Base-by-base conservation (phyloP, 2,888 invertebrate genomes). In the Himalopsyche anomala region DNA sequence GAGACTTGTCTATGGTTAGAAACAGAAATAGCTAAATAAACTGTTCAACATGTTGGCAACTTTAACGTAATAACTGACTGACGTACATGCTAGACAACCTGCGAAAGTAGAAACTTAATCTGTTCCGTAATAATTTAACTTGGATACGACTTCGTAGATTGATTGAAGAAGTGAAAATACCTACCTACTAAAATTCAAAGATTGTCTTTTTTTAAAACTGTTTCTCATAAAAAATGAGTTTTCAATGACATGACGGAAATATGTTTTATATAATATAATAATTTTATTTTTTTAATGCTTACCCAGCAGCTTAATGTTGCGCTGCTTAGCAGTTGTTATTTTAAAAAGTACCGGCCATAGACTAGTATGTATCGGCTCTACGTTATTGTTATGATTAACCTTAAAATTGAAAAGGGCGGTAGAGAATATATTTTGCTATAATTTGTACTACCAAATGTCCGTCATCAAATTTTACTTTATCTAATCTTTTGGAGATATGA, bases 361-460 rank as follows among this genome's bases (percentile, higher is more conserved):
- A 19, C 4, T 19, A 28, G 3, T 19, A 51, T 8, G 28, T 62
- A 11, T 28, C 28, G 28, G 28, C 28, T 62, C 62, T 62, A 19
- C 19, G 15, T 62, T 56, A n/a, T 56, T 62, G 62, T 62, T 62
- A 28, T 62, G 62, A 19, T 62, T 62, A 62, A 62, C 62, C 62
- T 62, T 19, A 62, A 62, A 62, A 2, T 19, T 19, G 9, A 19
- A 19, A 11, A 19, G 11, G 28, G 62, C 19, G n/a, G 15, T 28
- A 28, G n/a, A 62, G 19, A 19, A 62, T 28, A 19, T 4, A 19
- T 55, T 4, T 9, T 19, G 62, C 19, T 62, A n/a, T 56, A 11
- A 62, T 28, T 28, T 28, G 28, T 62, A 19, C 3, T 11, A 11
- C 19, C n/a, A n/a, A 56, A 11, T 62, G 19, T 62, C 62, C 0